These are phyloP conservation scores for Oncorhynchus keta DNA, from an alignment of 2,113 vertebrate genomes.

Conservation along the genomic window DNA sequence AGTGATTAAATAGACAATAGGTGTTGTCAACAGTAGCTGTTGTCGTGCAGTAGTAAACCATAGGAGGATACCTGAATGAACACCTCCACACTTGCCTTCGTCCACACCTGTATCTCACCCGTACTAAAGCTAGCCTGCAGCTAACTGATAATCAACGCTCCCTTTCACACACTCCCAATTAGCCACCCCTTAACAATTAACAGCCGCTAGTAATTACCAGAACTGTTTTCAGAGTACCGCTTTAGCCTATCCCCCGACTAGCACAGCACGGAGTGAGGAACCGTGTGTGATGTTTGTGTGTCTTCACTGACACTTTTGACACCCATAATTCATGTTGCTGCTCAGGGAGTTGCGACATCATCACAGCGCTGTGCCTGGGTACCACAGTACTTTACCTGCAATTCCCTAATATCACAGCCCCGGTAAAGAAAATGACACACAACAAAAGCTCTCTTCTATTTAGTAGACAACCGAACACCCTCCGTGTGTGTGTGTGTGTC, in stretches of 20 bases:
- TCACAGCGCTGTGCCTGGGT: neutral
- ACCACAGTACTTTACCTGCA: constrained; percentile 18
- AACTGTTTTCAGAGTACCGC: constrained; percentile 44
- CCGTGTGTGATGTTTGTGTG: constrained; percentile 4
- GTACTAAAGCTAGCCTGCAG: constrained; percentile 38
- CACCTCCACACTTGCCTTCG: neutral
- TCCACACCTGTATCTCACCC: neutral
- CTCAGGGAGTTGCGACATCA: neutral
- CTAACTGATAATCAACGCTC: constrained; percentile 48
- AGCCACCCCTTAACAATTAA: constrained; percentile 63
- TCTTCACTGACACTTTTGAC: neutral
- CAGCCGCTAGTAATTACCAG: constrained; percentile 61
- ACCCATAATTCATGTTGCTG: neutral
- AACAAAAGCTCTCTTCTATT: constrained; percentile 24
- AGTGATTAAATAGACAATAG: neutral
- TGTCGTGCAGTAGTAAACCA: neutral
- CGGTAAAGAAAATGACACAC: constrained; percentile 13
- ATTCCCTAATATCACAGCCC: constrained; percentile 30
- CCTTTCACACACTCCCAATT: constrained; percentile 59
- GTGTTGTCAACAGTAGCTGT: neutral
- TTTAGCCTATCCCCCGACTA: constrained; percentile 12
- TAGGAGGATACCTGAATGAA: neutral
- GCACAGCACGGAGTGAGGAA: constrained; percentile 7
- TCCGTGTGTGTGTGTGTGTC: constrained; percentile 2
- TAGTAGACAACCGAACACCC: constrained; percentile 23